A percentile compares a stretch with the other conserved stretches of the same genome.
phyloP scores from a whole-genome alignment of 1,140 invertebrate genomes.

The Diuraphis noxia region DNA sequence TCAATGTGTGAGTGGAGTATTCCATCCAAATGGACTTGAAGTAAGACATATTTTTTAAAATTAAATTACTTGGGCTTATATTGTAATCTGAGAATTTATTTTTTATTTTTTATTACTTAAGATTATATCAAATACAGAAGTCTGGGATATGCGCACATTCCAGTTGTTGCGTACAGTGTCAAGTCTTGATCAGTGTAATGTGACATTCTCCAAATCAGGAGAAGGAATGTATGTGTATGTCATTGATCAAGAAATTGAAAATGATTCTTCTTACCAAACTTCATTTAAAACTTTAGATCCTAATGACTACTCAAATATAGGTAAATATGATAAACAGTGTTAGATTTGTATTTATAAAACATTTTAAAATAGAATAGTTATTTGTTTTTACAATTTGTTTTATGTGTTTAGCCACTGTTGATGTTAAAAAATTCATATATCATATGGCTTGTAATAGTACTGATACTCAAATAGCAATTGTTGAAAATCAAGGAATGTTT shows the following conservation, averaged over 20 bases:
- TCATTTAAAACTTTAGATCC: slow-evolving; percentile 94
- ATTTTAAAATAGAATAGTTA: not conserved
- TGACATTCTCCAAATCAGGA: slow-evolving; percentile 72
- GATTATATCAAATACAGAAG: slow-evolving; percentile 82
- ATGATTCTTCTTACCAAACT: slow-evolving; percentile 75
- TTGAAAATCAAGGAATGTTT: slow-evolving; percentile 78
- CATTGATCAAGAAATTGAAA: slow-evolving; percentile 69
- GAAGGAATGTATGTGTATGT: slow-evolving; percentile 69
- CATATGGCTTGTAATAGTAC: slow-evolving; percentile 74
- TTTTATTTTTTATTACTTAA: slow-evolving; percentile 56
- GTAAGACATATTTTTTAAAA: slow-evolving; percentile 62
- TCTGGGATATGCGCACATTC: slow-evolving; percentile 96
- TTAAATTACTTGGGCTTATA: not conserved
- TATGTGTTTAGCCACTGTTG: slow-evolving; percentile 74
- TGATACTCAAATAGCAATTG: slow-evolving; percentile 79
- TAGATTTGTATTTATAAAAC: not conserved
- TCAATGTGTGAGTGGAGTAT: slow-evolving; percentile 90
- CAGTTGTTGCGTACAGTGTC: slow-evolving; percentile 92
- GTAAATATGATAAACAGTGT: slow-evolving; percentile 61
- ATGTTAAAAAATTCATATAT: slow-evolving; percentile 82
- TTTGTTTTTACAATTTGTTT: not conserved
- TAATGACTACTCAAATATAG: slow-evolving; percentile 89
- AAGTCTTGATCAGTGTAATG: slow-evolving; percentile 83
- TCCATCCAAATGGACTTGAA: slow-evolving; percentile 95
- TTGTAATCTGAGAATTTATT: not conserved